A percentile compares a stretch with the other conserved stretches of the same genome.
Evolutionary conservation across 2,888 invertebrate genomes (phyloP).

Genomic region (Eugnorisma glareosa): DNA sequence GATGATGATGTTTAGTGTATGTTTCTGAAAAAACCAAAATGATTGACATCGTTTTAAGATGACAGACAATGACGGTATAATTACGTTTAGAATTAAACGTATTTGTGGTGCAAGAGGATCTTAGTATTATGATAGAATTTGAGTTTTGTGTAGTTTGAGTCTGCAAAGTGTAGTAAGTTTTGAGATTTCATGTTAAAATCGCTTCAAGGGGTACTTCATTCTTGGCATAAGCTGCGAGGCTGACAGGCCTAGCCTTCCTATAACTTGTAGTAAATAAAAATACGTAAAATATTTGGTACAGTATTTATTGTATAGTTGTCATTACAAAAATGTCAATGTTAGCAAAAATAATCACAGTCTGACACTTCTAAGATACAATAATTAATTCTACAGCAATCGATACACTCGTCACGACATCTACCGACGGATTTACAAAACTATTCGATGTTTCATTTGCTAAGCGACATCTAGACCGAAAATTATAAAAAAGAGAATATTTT

Average conservation of each 20-base stretch:
- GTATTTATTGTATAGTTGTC: constrained; percentile 89
- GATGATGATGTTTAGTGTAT: too few species aligned
- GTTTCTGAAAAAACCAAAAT: too few species aligned
- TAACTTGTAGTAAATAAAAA: constrained; percentile 62
- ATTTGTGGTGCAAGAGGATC: too few species aligned
- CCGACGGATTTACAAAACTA: constrained; percentile 51
- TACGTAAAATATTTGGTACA: constrained; percentile 83
- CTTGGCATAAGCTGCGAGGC: neutral
- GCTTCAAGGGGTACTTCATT: neutral
- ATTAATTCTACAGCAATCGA: constrained; percentile 66
- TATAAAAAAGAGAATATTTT: constrained; percentile 61
- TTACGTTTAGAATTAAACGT: too few species aligned
- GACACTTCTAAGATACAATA: constrained; percentile 83
- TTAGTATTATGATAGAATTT: neutral
- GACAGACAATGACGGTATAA: too few species aligned
- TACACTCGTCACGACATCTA: constrained; percentile 54
- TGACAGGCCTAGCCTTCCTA: neutral
- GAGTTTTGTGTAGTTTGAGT: neutral
- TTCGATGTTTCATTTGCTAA: constrained; percentile 59
- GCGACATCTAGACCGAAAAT: constrained; percentile 60
- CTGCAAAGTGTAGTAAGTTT: neutral
- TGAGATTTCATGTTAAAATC: neutral
- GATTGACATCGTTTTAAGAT: too few species aligned
- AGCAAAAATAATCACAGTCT: constrained; percentile 91
- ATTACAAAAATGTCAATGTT: constrained; percentile 90